phyloP scores from a whole-genome alignment of 2,888 invertebrate genomes.

The Tenthredo scrophulariae region DNA sequence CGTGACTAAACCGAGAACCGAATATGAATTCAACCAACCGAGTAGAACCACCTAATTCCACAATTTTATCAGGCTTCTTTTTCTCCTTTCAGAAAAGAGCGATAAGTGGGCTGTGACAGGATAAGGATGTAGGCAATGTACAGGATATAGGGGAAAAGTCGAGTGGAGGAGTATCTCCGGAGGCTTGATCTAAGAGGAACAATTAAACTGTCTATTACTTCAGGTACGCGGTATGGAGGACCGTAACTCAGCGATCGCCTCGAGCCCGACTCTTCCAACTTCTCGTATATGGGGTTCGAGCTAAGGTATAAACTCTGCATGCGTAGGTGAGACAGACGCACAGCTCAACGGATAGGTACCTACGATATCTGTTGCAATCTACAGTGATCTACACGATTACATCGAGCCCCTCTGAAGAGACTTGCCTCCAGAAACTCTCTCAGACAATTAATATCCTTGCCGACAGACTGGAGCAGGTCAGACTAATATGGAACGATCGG shows the following conservation, averaged over 20 bases:
- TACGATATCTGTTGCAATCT: slow-evolving; percentile 37
- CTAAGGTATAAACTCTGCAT: background rate
- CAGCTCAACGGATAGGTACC: background rate
- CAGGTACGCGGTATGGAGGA: background rate
- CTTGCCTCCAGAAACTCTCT: background rate
- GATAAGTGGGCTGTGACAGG: background rate
- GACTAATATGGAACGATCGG: slow-evolving; percentile 4
- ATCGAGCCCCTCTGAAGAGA: background rate
- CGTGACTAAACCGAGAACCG: slow-evolving; percentile 4
- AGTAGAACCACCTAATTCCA: background rate
- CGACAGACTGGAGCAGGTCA: slow-evolving; percentile 18
- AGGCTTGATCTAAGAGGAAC: slow-evolving; percentile 69
- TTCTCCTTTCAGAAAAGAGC: background rate
- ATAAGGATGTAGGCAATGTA: background rate
- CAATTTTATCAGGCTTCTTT: background rate
- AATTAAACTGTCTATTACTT: slow-evolving; percentile 70
- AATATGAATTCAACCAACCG: background rate
- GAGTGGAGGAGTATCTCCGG: slow-evolving; percentile 65
- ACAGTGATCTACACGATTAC: slow-evolving; percentile 6
- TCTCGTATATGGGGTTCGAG: slow-evolving; percentile 3
- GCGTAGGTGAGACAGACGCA: slow-evolving; percentile 12
- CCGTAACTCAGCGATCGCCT: slow-evolving; percentile 31
- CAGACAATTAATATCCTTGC: background rate
- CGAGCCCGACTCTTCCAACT: slow-evolving; percentile 17
- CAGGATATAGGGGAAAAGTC: background rate